Evolutionary conservation across 1,140 invertebrate genomes (phyloP).

Genomic region (Eubasilissa regina): DNA sequence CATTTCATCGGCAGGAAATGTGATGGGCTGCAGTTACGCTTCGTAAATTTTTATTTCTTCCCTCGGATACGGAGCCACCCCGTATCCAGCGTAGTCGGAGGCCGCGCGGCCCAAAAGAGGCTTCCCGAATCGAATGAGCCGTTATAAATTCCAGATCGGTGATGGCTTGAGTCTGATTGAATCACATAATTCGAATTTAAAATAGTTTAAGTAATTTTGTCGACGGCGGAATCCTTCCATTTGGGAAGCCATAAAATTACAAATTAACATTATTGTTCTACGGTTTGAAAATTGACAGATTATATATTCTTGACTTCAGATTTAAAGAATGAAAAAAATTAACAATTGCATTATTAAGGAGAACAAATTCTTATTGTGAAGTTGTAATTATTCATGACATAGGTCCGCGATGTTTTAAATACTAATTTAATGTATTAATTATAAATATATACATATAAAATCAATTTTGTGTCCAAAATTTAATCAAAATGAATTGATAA

Average conservation of each 20-base stretch:
- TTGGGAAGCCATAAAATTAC: background rate
- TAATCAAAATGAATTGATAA: too few relatives aligned
- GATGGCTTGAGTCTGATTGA: background rate
- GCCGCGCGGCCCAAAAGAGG: background rate
- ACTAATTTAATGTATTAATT: too few relatives aligned
- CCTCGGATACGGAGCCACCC: background rate
- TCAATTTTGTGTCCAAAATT: too few relatives aligned
- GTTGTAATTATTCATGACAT: too few relatives aligned
- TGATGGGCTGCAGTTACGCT: constrained; percentile 18
- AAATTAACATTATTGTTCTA: too few relatives aligned
- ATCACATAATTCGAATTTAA: background rate
- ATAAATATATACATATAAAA: too few relatives aligned
- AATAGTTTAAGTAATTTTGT: background rate
- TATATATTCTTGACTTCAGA: too few relatives aligned
- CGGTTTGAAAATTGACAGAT: too few relatives aligned
- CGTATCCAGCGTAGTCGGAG: background rate
- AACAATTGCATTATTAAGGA: too few relatives aligned
- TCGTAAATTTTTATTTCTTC: constrained; percentile 14
- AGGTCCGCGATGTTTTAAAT: too few relatives aligned
- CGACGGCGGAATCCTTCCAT: background rate
- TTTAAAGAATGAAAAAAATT: too few relatives aligned
- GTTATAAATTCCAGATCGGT: constrained; percentile 2
- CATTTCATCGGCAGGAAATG: constrained; percentile 11
- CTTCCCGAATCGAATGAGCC: background rate
- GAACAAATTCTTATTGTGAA: too few relatives aligned